Conservation (phyloP, 2,888 invertebrate genomes). For the Brachycybe producta region DNA sequence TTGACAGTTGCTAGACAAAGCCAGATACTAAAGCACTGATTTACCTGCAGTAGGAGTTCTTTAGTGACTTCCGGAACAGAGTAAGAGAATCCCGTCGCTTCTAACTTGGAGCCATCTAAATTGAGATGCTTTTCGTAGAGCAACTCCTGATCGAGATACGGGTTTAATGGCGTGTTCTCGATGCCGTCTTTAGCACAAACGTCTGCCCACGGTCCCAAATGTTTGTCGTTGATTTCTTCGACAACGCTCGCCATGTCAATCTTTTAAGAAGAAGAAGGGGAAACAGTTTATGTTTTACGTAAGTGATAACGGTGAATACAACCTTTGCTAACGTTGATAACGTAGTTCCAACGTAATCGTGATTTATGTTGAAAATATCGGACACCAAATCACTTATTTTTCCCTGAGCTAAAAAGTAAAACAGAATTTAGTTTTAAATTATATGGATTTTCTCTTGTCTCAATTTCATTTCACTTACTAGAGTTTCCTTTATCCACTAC, state of each 20-base stretch:
- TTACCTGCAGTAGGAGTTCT: slow-evolving; percentile 48
- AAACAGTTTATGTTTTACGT: neutral
- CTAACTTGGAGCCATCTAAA: slow-evolving; percentile 54
- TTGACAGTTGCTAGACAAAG: too few relatives aligned
- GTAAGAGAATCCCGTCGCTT: slow-evolving; percentile 45
- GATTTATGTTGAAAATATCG: slow-evolving; percentile 69
- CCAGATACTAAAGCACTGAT: slow-evolving; percentile 18
- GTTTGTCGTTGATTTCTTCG: slow-evolving; percentile 87
- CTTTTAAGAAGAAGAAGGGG: slow-evolving; percentile 38
- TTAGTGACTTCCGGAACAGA: slow-evolving; percentile 49
- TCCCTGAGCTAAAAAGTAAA: slow-evolving; percentile 50
- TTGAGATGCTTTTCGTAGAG: slow-evolving; percentile 66
- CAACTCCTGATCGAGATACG: slow-evolving; percentile 64
- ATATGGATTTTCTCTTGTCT: too few relatives aligned
- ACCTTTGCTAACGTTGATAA: slow-evolving; percentile 72
- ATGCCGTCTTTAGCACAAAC: slow-evolving; percentile 61
- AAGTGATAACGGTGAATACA: neutral
- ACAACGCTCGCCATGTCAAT: slow-evolving; percentile 63
- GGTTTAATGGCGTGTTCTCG: slow-evolving; percentile 72
- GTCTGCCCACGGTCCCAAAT: slow-evolving; percentile 81
- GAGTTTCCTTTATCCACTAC: slow-evolving; percentile 69
- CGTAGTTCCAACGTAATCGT: slow-evolving; percentile 72
- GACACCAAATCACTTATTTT: slow-evolving; percentile 61
- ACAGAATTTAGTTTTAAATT: neutral
- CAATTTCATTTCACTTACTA: slow-evolving; percentile 34